phyloP scores from a whole-genome alignment of 2,888 invertebrate species.

The Cryptus viduatorius region DNA sequence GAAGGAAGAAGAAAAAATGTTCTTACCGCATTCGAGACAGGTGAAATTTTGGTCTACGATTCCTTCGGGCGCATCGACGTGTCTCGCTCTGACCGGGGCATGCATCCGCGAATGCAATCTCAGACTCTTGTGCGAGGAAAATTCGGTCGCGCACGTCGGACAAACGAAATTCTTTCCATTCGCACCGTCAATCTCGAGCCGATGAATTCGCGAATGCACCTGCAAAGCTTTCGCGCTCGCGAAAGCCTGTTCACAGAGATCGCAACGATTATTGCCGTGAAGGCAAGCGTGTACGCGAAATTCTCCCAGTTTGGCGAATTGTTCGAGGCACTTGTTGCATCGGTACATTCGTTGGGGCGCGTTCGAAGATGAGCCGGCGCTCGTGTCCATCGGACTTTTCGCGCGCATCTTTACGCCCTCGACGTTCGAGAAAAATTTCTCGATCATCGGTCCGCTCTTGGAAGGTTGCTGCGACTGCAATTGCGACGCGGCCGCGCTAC shows the following conservation, averaged over 20 bases:
- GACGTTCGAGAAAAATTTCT: constrained; percentile 83
- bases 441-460: constrained; percentile 81
- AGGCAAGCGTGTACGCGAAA: constrained; percentile 85
- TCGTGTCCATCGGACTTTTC: constrained; percentile 35
- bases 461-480: constrained; percentile 61
- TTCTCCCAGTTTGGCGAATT: constrained; percentile 85
- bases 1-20: constrained; percentile 68
- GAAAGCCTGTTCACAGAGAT: constrained; percentile 81
- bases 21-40: constrained; percentile 82
- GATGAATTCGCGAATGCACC: constrained; percentile 88
- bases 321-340: constrained; percentile 85
- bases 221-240: constrained; percentile 86
- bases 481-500: constrained; percentile 62
- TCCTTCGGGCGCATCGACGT: constrained; percentile 84
- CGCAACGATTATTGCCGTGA: constrained; percentile 81
- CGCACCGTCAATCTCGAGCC: constrained; percentile 55
- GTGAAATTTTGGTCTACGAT: constrained; percentile 80
- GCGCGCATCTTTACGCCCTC: constrained; percentile 81
- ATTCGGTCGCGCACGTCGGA: constrained; percentile 89
- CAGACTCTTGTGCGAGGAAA: constrained; percentile 88
- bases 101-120: constrained; percentile 92
- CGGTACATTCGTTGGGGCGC: constrained; percentile 82
- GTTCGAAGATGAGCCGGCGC: constrained; percentile 61
- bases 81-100: constrained; percentile 88
- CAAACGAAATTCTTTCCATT: constrained; percentile 86